phyloP scores from a whole-genome alignment of 2,797 vertebrate genomes.

The Acipenser oxyrinchus region DNA sequence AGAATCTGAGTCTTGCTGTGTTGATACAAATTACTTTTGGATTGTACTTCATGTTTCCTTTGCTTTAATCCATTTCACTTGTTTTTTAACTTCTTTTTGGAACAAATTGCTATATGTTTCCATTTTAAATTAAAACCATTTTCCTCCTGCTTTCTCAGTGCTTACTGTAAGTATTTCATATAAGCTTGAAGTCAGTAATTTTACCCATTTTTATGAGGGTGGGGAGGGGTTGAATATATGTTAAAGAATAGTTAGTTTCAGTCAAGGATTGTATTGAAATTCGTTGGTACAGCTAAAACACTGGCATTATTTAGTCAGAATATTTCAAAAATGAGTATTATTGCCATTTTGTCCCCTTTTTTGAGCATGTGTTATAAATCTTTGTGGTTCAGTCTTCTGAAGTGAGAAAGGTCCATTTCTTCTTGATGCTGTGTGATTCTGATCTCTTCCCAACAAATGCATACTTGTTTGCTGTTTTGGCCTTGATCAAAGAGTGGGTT shows the following conservation, averaged over 20 bases:
- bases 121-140: constrained; percentile 10
- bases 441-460: background rate
- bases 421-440: background rate
- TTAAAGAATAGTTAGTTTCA: too few relatives aligned
- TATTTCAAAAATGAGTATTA: too few relatives aligned
- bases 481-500: background rate
- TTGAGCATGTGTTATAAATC: background rate
- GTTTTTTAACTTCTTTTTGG: constrained; percentile 6
- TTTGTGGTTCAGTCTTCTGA: background rate
- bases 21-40: constrained; percentile 15
- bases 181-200: constrained; percentile 7
- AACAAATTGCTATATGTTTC: constrained; percentile 11
- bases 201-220: constrained; percentile 1
- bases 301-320: too few relatives aligned
- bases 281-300: too few relatives aligned
- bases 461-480: background rate
- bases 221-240: too few relatives aligned
- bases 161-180: background rate
- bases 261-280: too few relatives aligned
- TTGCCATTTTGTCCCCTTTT: too few relatives aligned
- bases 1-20: constrained; percentile 2
- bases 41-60: constrained; percentile 6
- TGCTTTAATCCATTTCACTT: constrained; percentile 9
- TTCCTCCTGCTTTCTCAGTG: background rate
- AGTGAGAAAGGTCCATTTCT: background rate